These are phyloP conservation scores for Seira sanloemensis DNA, from an alignment of 2,888 invertebrate species.

Conservation along the genomic window DNA sequence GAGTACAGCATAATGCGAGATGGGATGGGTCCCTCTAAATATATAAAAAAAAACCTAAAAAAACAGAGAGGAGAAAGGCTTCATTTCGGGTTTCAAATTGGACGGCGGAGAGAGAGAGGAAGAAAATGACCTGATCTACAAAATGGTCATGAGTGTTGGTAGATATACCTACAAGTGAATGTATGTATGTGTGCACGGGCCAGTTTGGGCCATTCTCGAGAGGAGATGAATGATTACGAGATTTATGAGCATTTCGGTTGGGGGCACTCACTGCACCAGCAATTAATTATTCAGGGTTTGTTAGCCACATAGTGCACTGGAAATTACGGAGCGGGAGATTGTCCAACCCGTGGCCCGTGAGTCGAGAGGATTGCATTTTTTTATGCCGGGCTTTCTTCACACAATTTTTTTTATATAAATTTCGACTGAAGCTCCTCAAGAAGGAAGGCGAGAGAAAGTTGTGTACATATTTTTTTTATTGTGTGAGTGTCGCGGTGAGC, in stretches of 20 bases:
- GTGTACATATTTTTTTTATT: neutral
- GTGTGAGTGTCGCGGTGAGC: constrained; percentile 3
- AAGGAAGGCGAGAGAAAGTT: neutral
- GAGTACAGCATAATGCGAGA: no score
- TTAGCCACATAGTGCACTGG: neutral
- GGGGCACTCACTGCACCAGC: neutral
- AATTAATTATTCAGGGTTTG: neutral
- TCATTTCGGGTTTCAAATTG: neutral
- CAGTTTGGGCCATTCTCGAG: neutral
- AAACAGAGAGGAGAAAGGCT: no score
- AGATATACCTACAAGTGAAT: neutral
- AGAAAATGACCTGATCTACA: neutral
- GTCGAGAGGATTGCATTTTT: no score
- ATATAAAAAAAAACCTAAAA: no score
- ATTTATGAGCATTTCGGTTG: neutral
- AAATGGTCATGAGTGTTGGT: neutral
- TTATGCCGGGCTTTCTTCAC: no score
- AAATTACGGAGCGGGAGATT: no score
- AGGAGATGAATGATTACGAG: neutral
- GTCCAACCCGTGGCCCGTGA: no score
- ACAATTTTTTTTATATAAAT: neutral
- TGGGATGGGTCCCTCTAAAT: no score
- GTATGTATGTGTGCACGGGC: neutral
- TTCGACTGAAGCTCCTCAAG: neutral
- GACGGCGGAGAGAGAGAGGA: neutral